A percentile compares a stretch with the other conserved stretches of the same genome.
Conservation (phyloP, 2,888 invertebrate genomes). For the Oasisia sp. region DNA sequence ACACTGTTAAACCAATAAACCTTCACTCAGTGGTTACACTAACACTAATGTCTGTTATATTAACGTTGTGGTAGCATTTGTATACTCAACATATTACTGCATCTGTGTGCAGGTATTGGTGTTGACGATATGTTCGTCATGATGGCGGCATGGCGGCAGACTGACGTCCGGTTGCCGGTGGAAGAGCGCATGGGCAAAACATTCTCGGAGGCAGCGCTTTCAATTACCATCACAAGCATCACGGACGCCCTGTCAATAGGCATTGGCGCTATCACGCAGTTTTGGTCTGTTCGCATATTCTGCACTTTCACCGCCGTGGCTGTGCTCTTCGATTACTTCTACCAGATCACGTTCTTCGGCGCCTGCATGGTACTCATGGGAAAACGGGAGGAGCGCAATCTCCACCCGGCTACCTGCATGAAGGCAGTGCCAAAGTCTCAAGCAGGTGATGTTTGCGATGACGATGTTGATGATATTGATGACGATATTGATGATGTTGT, state of each 20-base stretch:
- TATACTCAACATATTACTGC: background rate
- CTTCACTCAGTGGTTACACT: too few species aligned
- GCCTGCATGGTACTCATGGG: slow-evolving; percentile 43
- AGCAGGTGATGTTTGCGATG: background rate
- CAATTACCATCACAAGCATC: slow-evolving; percentile 6
- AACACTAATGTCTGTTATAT: too few species aligned
- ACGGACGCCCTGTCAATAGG: background rate
- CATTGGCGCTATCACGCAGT: background rate
- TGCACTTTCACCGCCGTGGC: background rate
- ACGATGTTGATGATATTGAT: background rate
- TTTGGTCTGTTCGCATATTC: background rate
- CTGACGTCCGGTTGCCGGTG: background rate
- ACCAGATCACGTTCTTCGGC: slow-evolving; percentile 44
- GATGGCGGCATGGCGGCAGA: background rate
- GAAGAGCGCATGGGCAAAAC: slow-evolving; percentile 12
- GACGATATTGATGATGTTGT: background rate
- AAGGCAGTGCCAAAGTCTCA: slow-evolving; percentile 18
- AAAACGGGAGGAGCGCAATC: slow-evolving; percentile 65
- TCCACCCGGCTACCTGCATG: background rate
- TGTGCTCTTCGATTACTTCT: slow-evolving; percentile 32
- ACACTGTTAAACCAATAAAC: too few species aligned
- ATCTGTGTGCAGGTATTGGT: background rate
- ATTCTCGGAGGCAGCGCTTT: background rate
- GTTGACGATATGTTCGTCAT: slow-evolving; percentile 12
- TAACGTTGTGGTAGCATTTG: too few species aligned